Evolutionary conservation across 1,140 invertebrate genomes (phyloP).

Genomic region (Ceratina japonica): DNA sequence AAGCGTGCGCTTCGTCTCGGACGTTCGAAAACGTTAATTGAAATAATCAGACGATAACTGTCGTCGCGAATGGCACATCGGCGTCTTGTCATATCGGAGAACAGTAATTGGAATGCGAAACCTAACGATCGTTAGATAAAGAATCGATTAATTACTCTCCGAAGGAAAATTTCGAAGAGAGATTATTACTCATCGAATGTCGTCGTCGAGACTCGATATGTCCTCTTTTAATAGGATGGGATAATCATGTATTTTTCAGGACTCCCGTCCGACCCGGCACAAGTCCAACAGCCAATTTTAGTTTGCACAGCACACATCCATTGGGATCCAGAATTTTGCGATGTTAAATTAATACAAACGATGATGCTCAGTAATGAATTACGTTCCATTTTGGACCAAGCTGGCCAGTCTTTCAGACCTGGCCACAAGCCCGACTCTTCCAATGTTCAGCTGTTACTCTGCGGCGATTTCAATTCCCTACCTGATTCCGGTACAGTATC

Average conservation of each 20-base stretch:
- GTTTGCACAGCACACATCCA: slow-evolving; percentile 99
- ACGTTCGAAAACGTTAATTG: no score
- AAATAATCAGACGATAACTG: no score
- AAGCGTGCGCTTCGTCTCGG: no score
- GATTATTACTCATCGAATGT: no score
- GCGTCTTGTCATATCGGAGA: no score
- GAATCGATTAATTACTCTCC: no score
- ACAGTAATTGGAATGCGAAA: no score
- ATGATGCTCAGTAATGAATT: slow-evolving; percentile 99
- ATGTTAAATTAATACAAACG: slow-evolving; percentile 99
- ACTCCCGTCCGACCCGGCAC: slow-evolving; percentile 85
- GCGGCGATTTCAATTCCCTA: slow-evolving; percentile 99
- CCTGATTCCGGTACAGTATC: slow-evolving; percentile 92
- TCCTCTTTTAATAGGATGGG: no score
- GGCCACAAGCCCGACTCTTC: slow-evolving; percentile 85
- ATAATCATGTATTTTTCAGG: slow-evolving; percentile 75
- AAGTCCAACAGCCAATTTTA: slow-evolving; percentile 91
- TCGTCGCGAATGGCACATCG: no score
- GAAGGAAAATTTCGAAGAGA: no score
- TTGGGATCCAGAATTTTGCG: slow-evolving; percentile 99
- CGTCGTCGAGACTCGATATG: no score
- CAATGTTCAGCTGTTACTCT: slow-evolving; percentile 95
- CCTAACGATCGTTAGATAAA: no score
- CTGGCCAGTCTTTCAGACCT: slow-evolving; percentile 83
- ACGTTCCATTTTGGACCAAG: slow-evolving; percentile 90